A percentile compares a stretch with the other conserved stretches of the same genome.
phyloP scores from a whole-genome alignment of 2,888 invertebrate genomes.

The Conops quadrifasciatus region DNA sequence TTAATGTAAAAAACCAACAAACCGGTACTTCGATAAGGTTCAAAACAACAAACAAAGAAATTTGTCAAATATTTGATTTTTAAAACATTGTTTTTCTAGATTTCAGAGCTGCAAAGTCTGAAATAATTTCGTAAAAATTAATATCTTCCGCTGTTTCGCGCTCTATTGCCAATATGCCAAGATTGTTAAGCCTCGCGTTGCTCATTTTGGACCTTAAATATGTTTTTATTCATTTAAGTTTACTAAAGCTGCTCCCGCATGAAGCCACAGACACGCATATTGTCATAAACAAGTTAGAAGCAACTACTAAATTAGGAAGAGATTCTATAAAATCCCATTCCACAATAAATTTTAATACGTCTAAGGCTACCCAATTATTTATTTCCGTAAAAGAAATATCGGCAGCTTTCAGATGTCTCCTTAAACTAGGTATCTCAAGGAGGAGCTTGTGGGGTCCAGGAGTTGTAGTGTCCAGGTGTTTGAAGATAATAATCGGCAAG shows the following conservation, averaged over 20 bases:
- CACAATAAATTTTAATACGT: neutral
- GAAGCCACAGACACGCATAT: neutral
- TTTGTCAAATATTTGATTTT: conserved; percentile 2
- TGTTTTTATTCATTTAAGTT: neutral
- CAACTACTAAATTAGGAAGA: neutral
- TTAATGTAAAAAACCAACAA: too few species aligned
- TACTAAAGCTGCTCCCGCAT: neutral
- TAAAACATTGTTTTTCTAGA: conserved; percentile 8
- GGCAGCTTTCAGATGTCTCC: neutral
- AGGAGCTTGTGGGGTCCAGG: too few species aligned
- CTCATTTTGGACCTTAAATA: neutral
- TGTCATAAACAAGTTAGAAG: neutral
- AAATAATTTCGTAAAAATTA: neutral
- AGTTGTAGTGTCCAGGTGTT: too few species aligned
- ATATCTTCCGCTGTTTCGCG: neutral
- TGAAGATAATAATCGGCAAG: too few species aligned
- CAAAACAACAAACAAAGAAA: too few species aligned
- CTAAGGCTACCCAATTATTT: neutral
- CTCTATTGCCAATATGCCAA: neutral
- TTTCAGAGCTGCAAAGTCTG: neutral
- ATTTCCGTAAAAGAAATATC: neutral
- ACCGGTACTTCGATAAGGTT: too few species aligned
- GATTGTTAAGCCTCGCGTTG: neutral
- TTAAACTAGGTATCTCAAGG: neutral
- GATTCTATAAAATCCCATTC: neutral